Evolutionary conservation across 1,140 invertebrate species (phyloP).

Genomic region (Drosophila kikkawai): DNA sequence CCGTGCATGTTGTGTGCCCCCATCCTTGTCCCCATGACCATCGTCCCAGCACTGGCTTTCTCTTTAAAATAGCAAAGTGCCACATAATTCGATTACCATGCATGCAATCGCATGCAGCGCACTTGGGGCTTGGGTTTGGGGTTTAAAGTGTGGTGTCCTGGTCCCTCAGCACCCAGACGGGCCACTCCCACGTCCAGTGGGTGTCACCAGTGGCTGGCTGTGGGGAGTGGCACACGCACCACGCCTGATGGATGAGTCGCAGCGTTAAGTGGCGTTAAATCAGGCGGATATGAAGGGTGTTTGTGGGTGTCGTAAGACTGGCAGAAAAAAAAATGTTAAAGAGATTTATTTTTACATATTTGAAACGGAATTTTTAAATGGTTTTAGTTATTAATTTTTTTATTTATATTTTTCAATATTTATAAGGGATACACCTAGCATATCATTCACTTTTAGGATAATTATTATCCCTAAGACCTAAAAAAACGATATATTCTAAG

Average conservation of each 20-base stretch:
- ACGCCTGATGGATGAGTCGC: conserved; percentile 23
- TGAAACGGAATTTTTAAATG: too few species aligned
- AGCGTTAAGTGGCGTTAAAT: conserved; percentile 33
- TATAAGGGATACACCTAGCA: too few species aligned
- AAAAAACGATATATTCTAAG: too few species aligned
- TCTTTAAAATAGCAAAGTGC: conserved; percentile 49
- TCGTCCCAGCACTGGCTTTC: not conserved
- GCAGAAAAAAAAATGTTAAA: not conserved
- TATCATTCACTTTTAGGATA: too few species aligned
- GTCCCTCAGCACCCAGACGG: not conserved
- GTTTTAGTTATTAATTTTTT: too few species aligned
- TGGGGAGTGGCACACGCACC: conserved; percentile 5
- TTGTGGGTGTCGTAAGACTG: not conserved
- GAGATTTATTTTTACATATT: too few species aligned
- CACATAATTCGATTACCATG: conserved; percentile 75
- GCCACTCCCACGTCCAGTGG: not conserved
- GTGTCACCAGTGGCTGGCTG: not conserved
- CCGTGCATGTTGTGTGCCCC: not conserved
- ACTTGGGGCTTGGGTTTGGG: conserved; percentile 22
- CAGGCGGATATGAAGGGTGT: conserved; percentile 1
- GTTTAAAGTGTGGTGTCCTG: conserved; percentile 24
- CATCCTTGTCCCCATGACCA: not conserved
- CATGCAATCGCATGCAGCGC: conserved; percentile 60
- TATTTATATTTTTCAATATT: too few species aligned
- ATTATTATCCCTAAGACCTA: too few species aligned